Conservation (phyloP, 2,888 invertebrate genomes). For the Lapara coniferarum region DNA sequence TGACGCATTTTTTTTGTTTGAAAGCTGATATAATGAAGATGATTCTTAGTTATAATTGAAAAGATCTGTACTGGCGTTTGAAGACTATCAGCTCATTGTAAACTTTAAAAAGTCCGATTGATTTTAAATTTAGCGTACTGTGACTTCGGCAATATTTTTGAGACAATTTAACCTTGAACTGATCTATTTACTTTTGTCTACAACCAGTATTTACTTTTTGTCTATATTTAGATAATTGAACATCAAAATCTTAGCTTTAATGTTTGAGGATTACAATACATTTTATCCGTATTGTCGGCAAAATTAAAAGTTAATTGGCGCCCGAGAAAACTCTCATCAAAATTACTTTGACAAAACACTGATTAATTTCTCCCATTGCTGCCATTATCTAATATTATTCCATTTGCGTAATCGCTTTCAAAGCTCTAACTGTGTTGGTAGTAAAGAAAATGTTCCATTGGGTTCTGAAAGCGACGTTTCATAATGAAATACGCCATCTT, state of each 20-base stretch:
- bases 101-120: too few species aligned
- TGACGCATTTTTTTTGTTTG: too few species aligned
- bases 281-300: not conserved
- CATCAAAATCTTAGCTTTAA: not conserved
- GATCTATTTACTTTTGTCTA: not conserved
- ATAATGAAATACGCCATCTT: not conserved
- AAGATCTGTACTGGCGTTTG: too few species aligned
- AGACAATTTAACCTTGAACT: too few species aligned
- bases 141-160: too few species aligned
- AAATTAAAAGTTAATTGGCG: not conserved
- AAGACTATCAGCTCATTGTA: too few species aligned
- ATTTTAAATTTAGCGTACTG: too few species aligned
- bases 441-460: not conserved
- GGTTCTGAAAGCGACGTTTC: not conserved
- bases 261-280: not conserved
- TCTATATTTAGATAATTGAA: not conserved
- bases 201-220: too few species aligned
- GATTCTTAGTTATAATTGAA: too few species aligned
- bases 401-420: constrained; percentile 21
- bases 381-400: constrained; percentile 18
- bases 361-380: constrained; percentile 26
- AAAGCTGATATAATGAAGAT: too few species aligned
- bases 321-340: not conserved
- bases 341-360: constrained; percentile 18
- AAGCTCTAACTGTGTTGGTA: constrained; percentile 9